Evolutionary conservation across 2,888 invertebrate genomes (phyloP).

Genomic region (Rhingia campestris): DNA sequence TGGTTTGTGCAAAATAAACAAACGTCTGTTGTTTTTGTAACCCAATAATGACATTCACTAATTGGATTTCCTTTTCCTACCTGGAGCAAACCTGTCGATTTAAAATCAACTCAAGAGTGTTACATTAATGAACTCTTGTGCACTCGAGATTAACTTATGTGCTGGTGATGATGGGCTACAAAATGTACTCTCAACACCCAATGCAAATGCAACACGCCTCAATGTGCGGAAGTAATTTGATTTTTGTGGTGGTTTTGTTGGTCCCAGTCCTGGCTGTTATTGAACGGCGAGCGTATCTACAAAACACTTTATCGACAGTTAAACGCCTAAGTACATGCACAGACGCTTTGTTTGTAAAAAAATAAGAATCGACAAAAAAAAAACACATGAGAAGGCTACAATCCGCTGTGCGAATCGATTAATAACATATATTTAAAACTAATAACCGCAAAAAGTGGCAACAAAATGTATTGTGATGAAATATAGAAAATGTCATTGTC

Average conservation of each 20-base stretch:
- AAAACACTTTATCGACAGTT: slow-evolving; percentile 7
- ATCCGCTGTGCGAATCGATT: too few relatives aligned
- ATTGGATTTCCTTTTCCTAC: slow-evolving; percentile 49
- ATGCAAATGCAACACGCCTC: slow-evolving; percentile 5
- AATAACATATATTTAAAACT: too few relatives aligned
- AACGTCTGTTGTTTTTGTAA: slow-evolving; percentile 10
- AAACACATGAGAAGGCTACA: too few relatives aligned
- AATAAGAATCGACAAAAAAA: too few relatives aligned
- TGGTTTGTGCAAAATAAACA: slow-evolving; percentile 26
- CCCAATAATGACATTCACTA: slow-evolving; percentile 19
- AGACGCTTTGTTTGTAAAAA: too few relatives aligned
- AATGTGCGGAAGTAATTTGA: slow-evolving; percentile 19
- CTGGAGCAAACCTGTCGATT: neutral
- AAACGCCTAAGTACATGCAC: neutral
- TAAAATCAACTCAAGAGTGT: slow-evolving; percentile 23
- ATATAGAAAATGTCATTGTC: too few relatives aligned
- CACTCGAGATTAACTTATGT: slow-evolving; percentile 8
- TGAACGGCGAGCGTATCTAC: slow-evolving; percentile 6
- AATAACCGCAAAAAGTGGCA: too few relatives aligned
- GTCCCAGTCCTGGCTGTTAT: neutral
- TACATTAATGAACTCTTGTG: slow-evolving; percentile 16
- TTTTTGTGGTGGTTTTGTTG: slow-evolving; percentile 6
- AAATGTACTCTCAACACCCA: neutral
- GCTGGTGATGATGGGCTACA: neutral
- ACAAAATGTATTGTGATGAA: too few relatives aligned